Conservation (phyloP, 1,140 invertebrate species). For the Ceratoteleas bidentatus region DNA sequence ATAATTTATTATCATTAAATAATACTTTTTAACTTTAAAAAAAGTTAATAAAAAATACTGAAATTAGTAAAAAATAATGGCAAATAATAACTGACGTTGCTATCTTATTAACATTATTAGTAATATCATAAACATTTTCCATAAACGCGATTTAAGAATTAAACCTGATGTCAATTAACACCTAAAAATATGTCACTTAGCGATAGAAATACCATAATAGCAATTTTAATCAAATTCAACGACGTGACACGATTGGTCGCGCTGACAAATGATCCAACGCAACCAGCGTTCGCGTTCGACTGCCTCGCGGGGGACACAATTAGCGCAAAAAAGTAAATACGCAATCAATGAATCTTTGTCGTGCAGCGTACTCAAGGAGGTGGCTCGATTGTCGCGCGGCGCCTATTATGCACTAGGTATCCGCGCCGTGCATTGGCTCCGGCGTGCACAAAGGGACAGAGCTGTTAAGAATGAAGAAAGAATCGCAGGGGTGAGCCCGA, state of each 20-base stretch:
- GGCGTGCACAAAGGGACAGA: constrained; percentile 60
- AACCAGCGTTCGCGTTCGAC: no score
- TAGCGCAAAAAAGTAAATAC: constrained; percentile 30
- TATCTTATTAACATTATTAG: no score
- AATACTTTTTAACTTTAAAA: no score
- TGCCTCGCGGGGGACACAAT: background rate
- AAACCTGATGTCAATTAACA: no score
- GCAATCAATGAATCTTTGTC: constrained; percentile 34
- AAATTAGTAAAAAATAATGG: no score
- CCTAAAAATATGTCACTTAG: no score
- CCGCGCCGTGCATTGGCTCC: constrained; percentile 32
- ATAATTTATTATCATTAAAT: no score
- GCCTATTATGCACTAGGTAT: constrained; percentile 23
- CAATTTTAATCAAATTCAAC: background rate
- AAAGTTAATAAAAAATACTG: no score
- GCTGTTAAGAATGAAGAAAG: constrained; percentile 52
- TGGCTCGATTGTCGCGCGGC: constrained; percentile 24
- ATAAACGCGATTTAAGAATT: no score
- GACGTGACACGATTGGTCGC: background rate
- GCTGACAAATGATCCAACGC: no score
- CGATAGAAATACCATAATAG: background rate
- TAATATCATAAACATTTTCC: no score
- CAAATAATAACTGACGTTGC: no score
- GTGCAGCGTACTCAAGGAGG: constrained; percentile 17
- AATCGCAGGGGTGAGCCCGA: constrained; percentile 56